Percentiles rank a stretch among this genome's conserved stretches.
These are phyloP conservation scores for Charina bottae DNA, from an alignment of 2,113 vertebrate species.

Conservation along the genomic window DNA sequence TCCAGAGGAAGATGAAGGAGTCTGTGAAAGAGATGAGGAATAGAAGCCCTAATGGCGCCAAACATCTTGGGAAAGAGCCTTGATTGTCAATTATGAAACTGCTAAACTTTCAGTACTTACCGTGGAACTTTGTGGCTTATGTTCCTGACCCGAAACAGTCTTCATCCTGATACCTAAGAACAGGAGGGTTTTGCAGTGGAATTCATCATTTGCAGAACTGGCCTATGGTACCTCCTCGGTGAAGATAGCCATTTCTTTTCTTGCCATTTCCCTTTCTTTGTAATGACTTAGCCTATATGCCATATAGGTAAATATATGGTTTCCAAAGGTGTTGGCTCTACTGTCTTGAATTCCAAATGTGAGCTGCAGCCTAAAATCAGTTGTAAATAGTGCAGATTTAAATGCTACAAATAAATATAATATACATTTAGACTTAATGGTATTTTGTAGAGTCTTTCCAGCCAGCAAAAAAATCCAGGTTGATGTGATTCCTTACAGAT, in stretches of 20 bases:
- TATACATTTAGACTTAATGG: constrained; percentile 63
- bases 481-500: neutral
- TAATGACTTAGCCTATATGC: constrained; percentile 34
- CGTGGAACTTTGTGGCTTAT: constrained; percentile 43
- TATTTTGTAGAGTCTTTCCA: constrained; percentile 31
- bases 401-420: constrained; percentile 71
- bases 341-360: constrained; percentile 61
- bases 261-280: constrained; percentile 45
- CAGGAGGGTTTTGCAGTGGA: constrained; percentile 40
- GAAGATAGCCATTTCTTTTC: constrained; percentile 62
- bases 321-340: constrained; percentile 53
- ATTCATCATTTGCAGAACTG: constrained; percentile 47
- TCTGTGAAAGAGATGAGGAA: constrained; percentile 73
- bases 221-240: constrained; percentile 26
- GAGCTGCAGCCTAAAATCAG: constrained; percentile 66
- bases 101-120: constrained; percentile 48
- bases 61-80: neutral
- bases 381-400: constrained; percentile 76
- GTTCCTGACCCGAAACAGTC: constrained; percentile 36
- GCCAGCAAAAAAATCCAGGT: neutral
- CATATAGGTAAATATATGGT: constrained; percentile 55
- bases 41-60: constrained; percentile 61
- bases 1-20: constrained; percentile 80
- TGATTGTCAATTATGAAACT: constrained; percentile 54
- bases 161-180: constrained; percentile 29